Evolutionary conservation across 2,797 vertebrate species (phyloP).

Genomic region (Acrossocheilus wenchowensis): DNA sequence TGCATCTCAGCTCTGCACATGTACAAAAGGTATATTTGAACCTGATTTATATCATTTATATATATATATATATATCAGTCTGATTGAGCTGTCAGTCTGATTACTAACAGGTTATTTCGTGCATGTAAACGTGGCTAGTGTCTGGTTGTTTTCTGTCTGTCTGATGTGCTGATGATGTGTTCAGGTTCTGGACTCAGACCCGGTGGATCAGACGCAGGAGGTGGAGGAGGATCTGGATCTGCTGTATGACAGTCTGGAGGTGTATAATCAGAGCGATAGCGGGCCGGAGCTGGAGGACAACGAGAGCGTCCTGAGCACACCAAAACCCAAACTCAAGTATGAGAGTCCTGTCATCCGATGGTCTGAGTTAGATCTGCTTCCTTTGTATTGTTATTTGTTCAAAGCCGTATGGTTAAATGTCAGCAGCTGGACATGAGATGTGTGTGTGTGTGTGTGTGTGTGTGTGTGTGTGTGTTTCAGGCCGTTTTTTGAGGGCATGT

Average conservation of each 20-base stretch:
- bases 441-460: conserved; percentile 42
- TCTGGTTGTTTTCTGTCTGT: not conserved
- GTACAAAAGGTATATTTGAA: not conserved
- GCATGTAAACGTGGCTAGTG: not conserved
- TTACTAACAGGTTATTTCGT: not conserved
- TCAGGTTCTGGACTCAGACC: conserved; percentile 84
- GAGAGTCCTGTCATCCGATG: not conserved
- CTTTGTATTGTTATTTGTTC: not conserved
- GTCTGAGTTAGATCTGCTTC: not conserved
- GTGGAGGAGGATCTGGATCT: conserved; percentile 84
- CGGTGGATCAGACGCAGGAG: conserved; percentile 83
- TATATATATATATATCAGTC: not conserved
- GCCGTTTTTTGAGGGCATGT: conserved; percentile 85
- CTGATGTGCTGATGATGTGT: not conserved
- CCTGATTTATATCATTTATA: no score
- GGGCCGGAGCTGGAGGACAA: conserved; percentile 85
- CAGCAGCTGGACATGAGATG: not conserved
- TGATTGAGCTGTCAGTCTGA: not conserved
- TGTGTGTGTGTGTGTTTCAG: conserved; percentile 63
- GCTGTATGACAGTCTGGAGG: conserved; percentile 82
- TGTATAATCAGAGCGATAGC: conserved; percentile 85
- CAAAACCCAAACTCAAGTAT: conserved; percentile 84
- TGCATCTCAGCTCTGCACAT: no score
- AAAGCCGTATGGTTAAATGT: not conserved
- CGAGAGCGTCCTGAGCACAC: conserved; percentile 82